phyloP scores from a whole-genome alignment of 2,797 vertebrate genomes.

The Mareca penelope region DNA sequence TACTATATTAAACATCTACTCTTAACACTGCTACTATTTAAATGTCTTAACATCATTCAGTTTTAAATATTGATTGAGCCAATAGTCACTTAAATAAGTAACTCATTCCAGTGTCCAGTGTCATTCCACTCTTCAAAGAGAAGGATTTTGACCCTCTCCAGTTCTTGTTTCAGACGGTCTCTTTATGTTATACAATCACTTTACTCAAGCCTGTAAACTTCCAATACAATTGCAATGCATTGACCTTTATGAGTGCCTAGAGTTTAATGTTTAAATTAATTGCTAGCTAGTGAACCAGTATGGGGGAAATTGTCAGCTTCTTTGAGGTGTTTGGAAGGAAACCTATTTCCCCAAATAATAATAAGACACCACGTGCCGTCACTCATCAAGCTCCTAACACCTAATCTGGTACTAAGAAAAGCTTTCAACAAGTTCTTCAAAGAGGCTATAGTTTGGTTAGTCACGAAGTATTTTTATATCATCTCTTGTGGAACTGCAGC shows the following conservation, averaged over 20 bases:
- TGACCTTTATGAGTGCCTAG: neutral
- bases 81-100: neutral
- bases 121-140: neutral
- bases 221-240: neutral
- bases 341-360: neutral
- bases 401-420: slow-evolving; percentile 11
- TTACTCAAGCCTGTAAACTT: neutral
- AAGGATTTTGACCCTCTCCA: neutral
- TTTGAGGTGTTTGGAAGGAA: slow-evolving; percentile 18
- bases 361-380: neutral
- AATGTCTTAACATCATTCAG: neutral
- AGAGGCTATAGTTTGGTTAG: slow-evolving; percentile 7
- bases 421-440: slow-evolving; percentile 23
- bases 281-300: neutral
- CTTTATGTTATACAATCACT: neutral
- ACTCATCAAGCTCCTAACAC: neutral
- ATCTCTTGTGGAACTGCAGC: neutral
- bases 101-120: neutral
- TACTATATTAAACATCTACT: neutral
- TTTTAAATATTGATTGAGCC: neutral
- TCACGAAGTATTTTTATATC: neutral
- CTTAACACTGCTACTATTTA: neutral
- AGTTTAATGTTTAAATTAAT: slow-evolving; percentile 18
- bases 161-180: neutral
- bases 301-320: neutral